A percentile compares a stretch with the other conserved stretches of the same genome.
Evolutionary conservation across 2,888 invertebrate species (phyloP).

Genomic region (Resseliella maxima): DNA sequence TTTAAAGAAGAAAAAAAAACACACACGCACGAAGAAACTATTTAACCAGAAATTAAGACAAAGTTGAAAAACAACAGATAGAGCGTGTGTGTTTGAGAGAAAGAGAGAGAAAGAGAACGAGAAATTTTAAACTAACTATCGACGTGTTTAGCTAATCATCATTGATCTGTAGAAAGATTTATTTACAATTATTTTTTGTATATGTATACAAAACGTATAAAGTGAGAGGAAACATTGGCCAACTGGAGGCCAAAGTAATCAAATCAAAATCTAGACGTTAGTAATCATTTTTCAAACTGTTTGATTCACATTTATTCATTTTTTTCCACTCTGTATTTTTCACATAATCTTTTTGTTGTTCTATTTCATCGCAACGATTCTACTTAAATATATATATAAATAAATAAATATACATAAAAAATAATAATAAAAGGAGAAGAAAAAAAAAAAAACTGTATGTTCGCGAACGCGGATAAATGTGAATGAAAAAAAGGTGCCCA

Average conservation of each 20-base stretch:
- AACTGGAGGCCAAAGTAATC: not conserved
- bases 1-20: not conserved
- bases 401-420: no score
- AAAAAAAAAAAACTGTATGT: not conserved
- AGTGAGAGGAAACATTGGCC: not conserved
- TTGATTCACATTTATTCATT: no score
- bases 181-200: conserved; percentile 38
- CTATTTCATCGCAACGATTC: not conserved
- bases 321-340: not conserved
- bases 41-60: not conserved
- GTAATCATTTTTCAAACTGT: no score
- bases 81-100: no score
- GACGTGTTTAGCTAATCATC: not conserved
- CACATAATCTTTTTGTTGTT: not conserved
- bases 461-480: not conserved
- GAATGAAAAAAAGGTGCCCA: not conserved
- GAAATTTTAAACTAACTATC: conserved; percentile 17
- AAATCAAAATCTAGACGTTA: conserved; percentile 8
- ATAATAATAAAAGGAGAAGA: not conserved
- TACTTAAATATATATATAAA: not conserved
- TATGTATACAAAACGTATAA: conserved; percentile 2
- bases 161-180: conserved; percentile 28
- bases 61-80: no score
- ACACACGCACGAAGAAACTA: no score
- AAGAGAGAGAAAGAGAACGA: not conserved